These are phyloP conservation scores for Apodemus sylvaticus DNA, from an alignment of 2,113 vertebrate species.

Conservation along the genomic window DNA sequence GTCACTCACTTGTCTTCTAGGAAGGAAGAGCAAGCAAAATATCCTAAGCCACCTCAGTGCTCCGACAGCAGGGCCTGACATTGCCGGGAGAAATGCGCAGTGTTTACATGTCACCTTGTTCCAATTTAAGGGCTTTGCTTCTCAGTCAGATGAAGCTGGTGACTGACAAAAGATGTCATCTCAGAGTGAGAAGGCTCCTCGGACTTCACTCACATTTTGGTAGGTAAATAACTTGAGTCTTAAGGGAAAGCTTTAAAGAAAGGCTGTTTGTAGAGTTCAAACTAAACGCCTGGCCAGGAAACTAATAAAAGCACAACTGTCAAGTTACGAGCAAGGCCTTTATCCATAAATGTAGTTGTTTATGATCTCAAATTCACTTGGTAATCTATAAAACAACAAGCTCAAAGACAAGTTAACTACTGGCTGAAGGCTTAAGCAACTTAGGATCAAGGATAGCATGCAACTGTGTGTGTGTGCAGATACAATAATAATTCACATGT, in stretches of 20 bases:
- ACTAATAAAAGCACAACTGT: background rate
- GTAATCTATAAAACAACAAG: slow-evolving; percentile 19
- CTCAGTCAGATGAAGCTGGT: background rate
- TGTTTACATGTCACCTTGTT: background rate
- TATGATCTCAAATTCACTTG: background rate
- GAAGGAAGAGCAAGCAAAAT: background rate
- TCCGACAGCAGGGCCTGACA: background rate
- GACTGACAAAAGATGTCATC: background rate
- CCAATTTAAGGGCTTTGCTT: background rate
- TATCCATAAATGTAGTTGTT: background rate
- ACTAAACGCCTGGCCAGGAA: background rate
- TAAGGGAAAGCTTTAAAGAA: background rate
- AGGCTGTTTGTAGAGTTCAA: background rate
- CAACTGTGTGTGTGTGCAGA: background rate
- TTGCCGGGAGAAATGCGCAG: background rate
- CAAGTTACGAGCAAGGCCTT: slow-evolving; percentile 6
- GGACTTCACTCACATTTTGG: background rate
- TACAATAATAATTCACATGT: background rate
- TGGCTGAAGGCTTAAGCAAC: background rate
- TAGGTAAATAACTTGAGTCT: background rate
- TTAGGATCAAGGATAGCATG: background rate
- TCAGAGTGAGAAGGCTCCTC: background rate
- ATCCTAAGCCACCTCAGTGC: background rate
- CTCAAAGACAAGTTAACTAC: background rate
- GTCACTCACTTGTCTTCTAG: background rate